Conservation (phyloP, 37 sponge, comb jelly and placozoan genomes). For the Bolinopsis microptera region DNA sequence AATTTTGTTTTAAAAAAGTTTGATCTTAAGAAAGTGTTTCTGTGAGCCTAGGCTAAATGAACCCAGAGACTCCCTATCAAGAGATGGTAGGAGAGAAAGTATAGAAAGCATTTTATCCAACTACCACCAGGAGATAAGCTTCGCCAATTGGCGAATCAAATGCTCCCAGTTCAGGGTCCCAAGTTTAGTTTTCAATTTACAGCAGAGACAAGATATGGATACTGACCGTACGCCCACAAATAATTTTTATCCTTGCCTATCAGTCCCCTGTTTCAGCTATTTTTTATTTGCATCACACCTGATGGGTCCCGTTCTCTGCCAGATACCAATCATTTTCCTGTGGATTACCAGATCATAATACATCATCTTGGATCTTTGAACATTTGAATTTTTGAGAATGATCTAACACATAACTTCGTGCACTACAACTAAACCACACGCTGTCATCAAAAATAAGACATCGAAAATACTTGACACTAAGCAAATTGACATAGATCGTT, state of each 20-base stretch:
- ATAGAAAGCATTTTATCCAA: neutral
- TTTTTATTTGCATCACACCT: neutral
- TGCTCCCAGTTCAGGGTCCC: neutral
- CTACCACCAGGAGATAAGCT: neutral
- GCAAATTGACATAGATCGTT: neutral
- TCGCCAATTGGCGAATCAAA: neutral
- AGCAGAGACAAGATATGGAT: neutral
- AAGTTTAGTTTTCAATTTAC: neutral
- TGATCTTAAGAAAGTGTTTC: neutral
- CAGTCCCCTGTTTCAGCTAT: neutral
- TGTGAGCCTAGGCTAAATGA: neutral
- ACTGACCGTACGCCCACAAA: neutral
- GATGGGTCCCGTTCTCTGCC: neutral
- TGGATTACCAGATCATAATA: neutral
- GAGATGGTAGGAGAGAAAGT: neutral
- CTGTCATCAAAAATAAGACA: neutral
- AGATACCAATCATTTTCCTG: neutral
- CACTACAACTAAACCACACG: neutral
- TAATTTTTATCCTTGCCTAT: neutral
- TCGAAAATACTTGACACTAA: neutral
- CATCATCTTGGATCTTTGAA: neutral
- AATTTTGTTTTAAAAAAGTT: neutral
- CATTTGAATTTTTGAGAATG: neutral
- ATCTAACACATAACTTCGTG: neutral
- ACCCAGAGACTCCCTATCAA: neutral